A percentile compares a stretch with the other conserved stretches of the same genome.
Evolutionary conservation across 1,140 invertebrate species (phyloP).

Genomic region (Tetramorium alpestre): DNA sequence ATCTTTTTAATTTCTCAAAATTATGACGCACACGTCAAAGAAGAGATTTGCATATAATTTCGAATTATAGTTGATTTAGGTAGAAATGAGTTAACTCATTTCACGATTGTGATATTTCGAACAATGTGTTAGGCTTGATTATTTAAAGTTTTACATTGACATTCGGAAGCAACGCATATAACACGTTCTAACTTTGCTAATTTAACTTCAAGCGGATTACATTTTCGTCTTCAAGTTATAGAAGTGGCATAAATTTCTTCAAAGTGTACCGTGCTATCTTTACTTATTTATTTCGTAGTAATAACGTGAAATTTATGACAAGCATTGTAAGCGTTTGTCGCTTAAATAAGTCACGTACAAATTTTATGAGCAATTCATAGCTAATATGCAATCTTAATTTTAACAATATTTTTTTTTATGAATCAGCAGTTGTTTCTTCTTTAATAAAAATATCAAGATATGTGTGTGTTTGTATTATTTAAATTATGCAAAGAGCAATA

Average conservation of each 20-base stretch:
- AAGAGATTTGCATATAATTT: too few species aligned
- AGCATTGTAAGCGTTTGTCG: neutral
- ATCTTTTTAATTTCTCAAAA: neutral
- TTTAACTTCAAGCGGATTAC: slow-evolving; percentile 13
- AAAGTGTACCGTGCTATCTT: neutral
- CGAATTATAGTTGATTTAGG: too few species aligned
- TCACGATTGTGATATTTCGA: neutral
- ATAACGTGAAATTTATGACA: neutral
- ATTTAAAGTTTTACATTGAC: slow-evolving; percentile 1
- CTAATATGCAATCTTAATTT: neutral
- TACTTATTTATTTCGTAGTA: neutral
- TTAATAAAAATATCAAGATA: neutral
- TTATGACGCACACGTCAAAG: too few species aligned
- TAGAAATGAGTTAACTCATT: too few species aligned
- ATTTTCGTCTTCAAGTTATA: neutral
- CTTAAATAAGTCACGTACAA: neutral
- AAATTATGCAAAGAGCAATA: neutral
- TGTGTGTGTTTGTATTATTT: neutral
- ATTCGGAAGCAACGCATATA: neutral
- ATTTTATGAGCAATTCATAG: neutral
- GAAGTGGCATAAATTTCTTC: slow-evolving; percentile 15
- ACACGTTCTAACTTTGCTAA: slow-evolving; percentile 11
- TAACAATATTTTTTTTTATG: neutral
- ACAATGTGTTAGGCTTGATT: neutral
- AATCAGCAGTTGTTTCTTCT: neutral